Base-by-base conservation (phyloP, 2,113 vertebrate genomes). In the Amblyopsis rosae region DNA sequence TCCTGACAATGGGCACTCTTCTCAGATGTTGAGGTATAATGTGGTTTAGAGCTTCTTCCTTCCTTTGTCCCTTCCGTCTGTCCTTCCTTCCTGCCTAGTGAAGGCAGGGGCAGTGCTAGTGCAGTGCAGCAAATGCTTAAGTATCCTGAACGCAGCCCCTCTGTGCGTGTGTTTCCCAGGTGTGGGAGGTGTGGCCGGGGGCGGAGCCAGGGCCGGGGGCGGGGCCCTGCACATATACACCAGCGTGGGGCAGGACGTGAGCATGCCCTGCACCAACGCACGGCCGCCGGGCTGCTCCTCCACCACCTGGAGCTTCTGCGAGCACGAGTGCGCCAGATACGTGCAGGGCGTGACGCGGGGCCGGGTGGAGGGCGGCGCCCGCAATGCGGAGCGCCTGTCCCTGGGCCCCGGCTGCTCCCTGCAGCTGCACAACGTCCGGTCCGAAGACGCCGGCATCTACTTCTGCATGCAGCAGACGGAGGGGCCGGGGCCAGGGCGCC, bases 381-480 rank as follows among this genome's bases (percentile, higher is more conserved):
- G n/a, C 10, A 16, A 19, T 7, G 17, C 55, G 7, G 17, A 11
- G 17, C 56, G 56, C 56, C 9, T 19, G 17, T 58, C 56, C 17
- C 10, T 32, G 1, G 56, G 56, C 9, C 8, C 19, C 19, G 7
- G 10, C 56, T 58, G 56, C 56, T 58, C 56, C 17, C 56, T 58
- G 9, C 56, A 19, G 9, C 19, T 58, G 19, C 10, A 10, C 19
- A 8, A 12, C 1, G 19, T 12, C 10, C 9, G 8, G 10, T 2
- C 56, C 17, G 56, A 26, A 5, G 56, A 58, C 56, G 56, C 17
- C 17, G 56, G 56, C 17, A 58, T 58, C 17, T 58, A 58, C 56
- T 58, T 58, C 17, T 58, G 56, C 56, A 11, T 26, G 3, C 56
- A 51, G 9, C 49, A 51, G 11, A 8, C 13, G 3, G 9, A 8